Conservation (phyloP, 2,888 invertebrate genomes). For the Cotesia congregata region DNA sequence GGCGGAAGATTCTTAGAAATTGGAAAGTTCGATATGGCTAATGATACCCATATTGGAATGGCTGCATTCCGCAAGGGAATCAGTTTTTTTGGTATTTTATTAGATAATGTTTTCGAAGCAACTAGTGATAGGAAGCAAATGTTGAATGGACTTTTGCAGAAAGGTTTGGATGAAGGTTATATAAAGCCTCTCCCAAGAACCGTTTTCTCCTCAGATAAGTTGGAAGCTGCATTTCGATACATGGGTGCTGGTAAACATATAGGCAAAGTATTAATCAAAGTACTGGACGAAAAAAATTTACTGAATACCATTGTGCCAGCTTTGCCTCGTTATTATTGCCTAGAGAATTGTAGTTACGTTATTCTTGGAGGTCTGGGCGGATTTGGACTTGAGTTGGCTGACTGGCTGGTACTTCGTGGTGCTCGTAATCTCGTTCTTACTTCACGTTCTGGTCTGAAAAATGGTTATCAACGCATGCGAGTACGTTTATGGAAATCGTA, state of each 20-base stretch:
- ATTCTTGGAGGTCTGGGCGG: conserved; percentile 90
- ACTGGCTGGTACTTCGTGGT: conserved; percentile 89
- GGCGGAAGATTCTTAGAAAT: conserved; percentile 86
- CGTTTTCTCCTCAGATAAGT: conserved; percentile 76
- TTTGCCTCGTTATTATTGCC: conserved; percentile 72
- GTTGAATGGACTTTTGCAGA: conserved; percentile 74
- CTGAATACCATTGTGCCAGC: conserved; percentile 64
- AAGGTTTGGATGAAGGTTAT: conserved; percentile 77
- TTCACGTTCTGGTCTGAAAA: conserved; percentile 83
- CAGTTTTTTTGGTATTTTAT: conserved; percentile 83
- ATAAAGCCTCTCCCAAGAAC: conserved; percentile 79
- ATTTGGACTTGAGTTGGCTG: conserved; percentile 89
- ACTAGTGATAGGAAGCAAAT: conserved; percentile 72
- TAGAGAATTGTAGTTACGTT: conserved; percentile 73
- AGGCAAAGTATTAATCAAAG: conserved; percentile 76
- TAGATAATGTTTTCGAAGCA: conserved; percentile 78
- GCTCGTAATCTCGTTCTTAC: conserved; percentile 84
- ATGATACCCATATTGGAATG: conserved; percentile 78
- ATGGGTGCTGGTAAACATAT: conserved; percentile 83
- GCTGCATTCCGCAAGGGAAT: conserved; percentile 79
- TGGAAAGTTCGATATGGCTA: conserved; percentile 85
- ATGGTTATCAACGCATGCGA: conserved; percentile 86
- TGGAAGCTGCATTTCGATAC: conserved; percentile 81
- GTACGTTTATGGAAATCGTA: conserved; percentile 79
- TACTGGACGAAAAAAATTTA: conserved; percentile 53